Evolutionary conservation across 1,140 invertebrate genomes (phyloP).

Genomic region (Drosophila nebulosa): DNA sequence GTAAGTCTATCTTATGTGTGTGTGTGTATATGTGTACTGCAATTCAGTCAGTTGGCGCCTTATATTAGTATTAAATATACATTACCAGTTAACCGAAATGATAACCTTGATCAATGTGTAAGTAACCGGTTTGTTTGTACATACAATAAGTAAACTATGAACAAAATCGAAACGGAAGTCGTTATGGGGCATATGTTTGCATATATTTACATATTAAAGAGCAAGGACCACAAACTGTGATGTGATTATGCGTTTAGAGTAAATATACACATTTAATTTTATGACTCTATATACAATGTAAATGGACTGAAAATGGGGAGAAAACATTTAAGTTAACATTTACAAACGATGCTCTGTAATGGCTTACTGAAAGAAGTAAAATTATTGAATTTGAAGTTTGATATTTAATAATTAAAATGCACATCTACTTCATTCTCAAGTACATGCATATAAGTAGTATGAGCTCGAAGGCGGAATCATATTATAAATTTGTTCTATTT

Average conservation of each 20-base stretch:
- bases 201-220: neutral
- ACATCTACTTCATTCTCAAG: neutral
- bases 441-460: neutral
- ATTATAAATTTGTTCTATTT: neutral
- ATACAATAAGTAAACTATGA: neutral
- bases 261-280: neutral
- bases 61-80: conserved; percentile 53
- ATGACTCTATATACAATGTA: neutral
- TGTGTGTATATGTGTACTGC: neutral
- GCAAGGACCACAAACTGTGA: neutral
- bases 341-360: too few relatives aligned
- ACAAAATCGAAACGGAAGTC: conserved; percentile 26
- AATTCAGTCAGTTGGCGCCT: conserved; percentile 10
- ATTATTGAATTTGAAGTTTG: neutral
- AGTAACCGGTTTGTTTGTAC: conserved; percentile 32
- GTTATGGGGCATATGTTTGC: conserved; percentile 13
- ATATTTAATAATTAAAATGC: neutral
- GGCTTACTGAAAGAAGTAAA: neutral
- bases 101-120: conserved; percentile 56
- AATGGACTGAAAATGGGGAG: too few relatives aligned
- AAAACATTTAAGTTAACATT: too few relatives aligned
- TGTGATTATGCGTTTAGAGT: neutral
- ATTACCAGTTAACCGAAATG: conserved; percentile 44
- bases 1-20: conserved; percentile 15
- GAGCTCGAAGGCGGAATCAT: neutral